Percentiles rank a stretch among this genome's conserved stretches.
These are phyloP conservation scores for Glossosoma conforme DNA, from an alignment of 1,140 invertebrate genomes.

Conservation along the genomic window DNA sequence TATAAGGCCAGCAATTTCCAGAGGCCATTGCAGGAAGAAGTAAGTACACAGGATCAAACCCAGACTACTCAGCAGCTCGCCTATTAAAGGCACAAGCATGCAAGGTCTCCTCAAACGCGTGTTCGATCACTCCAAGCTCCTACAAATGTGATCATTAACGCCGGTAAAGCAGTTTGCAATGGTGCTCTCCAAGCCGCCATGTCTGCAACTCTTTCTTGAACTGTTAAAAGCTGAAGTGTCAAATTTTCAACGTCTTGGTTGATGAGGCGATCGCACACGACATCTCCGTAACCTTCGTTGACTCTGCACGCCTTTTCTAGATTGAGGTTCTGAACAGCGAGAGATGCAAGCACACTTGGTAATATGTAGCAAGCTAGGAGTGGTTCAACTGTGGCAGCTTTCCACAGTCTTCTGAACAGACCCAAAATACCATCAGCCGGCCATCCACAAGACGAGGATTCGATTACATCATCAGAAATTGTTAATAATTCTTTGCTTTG, in stretches of 20 bases:
- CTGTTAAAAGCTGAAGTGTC: slow-evolving; percentile 45
- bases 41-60: slow-evolving; percentile 51
- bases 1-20: slow-evolving; percentile 51
- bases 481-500: too few species aligned
- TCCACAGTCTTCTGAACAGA: too few species aligned
- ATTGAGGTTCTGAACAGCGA: slow-evolving; percentile 55
- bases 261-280: slow-evolving; percentile 51
- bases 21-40: slow-evolving; percentile 48
- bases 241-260: slow-evolving; percentile 39
- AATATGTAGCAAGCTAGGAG: slow-evolving; percentile 50
- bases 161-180: slow-evolving; percentile 52
- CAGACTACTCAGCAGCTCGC: slow-evolving; percentile 45
- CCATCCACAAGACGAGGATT: too few species aligned
- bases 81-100: slow-evolving; percentile 51
- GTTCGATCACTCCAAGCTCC: slow-evolving; percentile 59
- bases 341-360: slow-evolving; percentile 46
- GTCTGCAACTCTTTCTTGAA: slow-evolving; percentile 50
- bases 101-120: slow-evolving; percentile 55
- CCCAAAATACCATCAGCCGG: too few species aligned
- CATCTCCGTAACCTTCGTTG: slow-evolving; percentile 46
- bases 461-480: too few species aligned
- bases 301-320: slow-evolving; percentile 58
- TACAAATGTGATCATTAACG: slow-evolving; percentile 53
- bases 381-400: slow-evolving; percentile 52
- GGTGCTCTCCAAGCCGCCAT: slow-evolving; percentile 53